Conservation (phyloP, 2,797 vertebrate species). For the Lacerta viridis region DNA sequence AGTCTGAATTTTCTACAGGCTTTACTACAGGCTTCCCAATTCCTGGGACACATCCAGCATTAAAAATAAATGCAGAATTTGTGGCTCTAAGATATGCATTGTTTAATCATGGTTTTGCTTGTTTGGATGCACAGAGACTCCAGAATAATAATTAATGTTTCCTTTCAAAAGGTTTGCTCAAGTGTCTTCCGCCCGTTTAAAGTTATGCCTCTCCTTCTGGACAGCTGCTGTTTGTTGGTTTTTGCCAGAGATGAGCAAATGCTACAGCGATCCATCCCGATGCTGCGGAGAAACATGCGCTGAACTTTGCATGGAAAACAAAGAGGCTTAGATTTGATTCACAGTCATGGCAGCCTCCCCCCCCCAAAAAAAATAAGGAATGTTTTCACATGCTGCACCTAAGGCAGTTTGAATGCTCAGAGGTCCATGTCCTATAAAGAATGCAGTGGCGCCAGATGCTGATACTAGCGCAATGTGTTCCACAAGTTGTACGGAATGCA, state of each 20-base stretch:
- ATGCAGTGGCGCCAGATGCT: conserved; percentile 49
- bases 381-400: conserved; percentile 23
- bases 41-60: conserved; percentile 13
- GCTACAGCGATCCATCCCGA: background rate
- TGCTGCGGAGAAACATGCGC: fast-evolving
- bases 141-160: conserved; percentile 47
- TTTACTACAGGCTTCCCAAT: background rate
- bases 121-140: background rate
- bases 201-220: conserved; percentile 21
- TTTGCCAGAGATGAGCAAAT: background rate
- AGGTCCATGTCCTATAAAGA: conserved; percentile 42
- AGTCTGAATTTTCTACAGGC: conserved; percentile 8
- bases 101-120: conserved; percentile 15
- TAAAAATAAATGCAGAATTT: conserved; percentile 34
- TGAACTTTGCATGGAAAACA: background rate
- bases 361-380: background rate
- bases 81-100: conserved; percentile 15
- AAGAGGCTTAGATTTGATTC: background rate
- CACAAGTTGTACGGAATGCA: conserved; percentile 25
- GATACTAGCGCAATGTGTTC: conserved; percentile 34
- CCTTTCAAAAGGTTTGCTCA: background rate
- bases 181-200: background rate
- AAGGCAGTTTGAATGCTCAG: conserved; percentile 35
- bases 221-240: conserved; percentile 4
- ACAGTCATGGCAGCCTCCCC: background rate